Evolutionary conservation across 1,140 invertebrate genomes (phyloP), one percentile per base, ranked within the genome.

Genomic region (Dryas iulia): DNA sequence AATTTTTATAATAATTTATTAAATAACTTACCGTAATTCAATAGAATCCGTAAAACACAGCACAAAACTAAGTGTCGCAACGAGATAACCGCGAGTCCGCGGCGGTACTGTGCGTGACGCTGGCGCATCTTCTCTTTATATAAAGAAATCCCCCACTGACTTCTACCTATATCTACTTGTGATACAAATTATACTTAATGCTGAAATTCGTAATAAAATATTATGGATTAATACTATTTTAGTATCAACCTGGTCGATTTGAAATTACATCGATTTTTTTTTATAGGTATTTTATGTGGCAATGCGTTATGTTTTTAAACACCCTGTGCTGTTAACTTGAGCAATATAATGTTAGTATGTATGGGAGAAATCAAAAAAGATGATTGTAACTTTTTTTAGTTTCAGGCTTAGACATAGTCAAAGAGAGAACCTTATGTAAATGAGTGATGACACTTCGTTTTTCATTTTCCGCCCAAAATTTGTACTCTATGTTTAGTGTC

Each of bases 51-150:
- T 62, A 65, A 72, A 53, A 59, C 67, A 71, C 69, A 47, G 47
- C 21, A 33, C 39, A 47, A 35, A 14, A 3, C 5, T 5, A 35
- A 6, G 26, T 5, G 33, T 35, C 3, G 5, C 12, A 18, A n/a
- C n/a, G 35, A 47, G 35, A 18, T 10, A n/a, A 47, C 60, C 52
- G 62, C 70, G 75, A 65, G 62, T 70, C 67, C 77, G 76, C 69
- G 74, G 47, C 66, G 58, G 71, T 63, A 77, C 78, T 78, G 76
- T 67, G 70, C 26, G 52, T 18, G 31, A 28, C 54, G 53, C 30
- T 3, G 14, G 71, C 77, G 73, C 81, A 73, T 74, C 81, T 77
- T 74, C 71, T 25, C 78, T 85, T 77, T 85, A 85, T 85, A 85
- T 75, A 74, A 68, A n/a, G n/a, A n/a, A 35, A 62, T 23, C 72